phyloP scores from a whole-genome alignment of 1,140 invertebrate species.

The Zaprionus davidi region DNA sequence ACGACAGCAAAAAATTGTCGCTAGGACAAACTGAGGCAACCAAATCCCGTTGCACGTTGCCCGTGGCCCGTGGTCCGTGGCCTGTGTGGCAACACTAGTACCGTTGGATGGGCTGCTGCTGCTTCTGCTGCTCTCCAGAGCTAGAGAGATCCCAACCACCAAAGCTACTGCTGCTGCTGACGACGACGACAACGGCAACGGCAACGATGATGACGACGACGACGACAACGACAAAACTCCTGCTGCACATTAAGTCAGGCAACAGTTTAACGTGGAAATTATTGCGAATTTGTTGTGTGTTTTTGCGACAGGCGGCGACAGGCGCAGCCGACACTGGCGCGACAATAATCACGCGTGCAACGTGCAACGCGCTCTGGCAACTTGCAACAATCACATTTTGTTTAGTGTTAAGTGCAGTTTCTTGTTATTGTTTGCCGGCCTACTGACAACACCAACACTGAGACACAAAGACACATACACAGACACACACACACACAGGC shows the following conservation, averaged over 20 bases:
- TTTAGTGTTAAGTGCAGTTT: slow-evolving; percentile 45
- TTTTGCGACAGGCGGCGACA: slow-evolving; percentile 70
- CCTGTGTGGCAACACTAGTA: slow-evolving; percentile 1
- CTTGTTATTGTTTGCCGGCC: slow-evolving; percentile 38
- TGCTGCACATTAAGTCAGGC: slow-evolving; percentile 81
- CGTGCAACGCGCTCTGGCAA: background rate
- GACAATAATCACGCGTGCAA: slow-evolving; percentile 25
- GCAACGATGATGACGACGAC: slow-evolving; percentile 17
- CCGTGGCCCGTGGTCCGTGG: background rate
- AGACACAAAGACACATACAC: slow-evolving; percentile 13
- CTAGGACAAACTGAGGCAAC: slow-evolving; percentile 20
- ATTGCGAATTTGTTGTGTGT: slow-evolving; percentile 84
- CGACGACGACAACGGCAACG: slow-evolving; percentile 27
- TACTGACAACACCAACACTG: slow-evolving; percentile 19
- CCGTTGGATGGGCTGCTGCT: slow-evolving; percentile 25
- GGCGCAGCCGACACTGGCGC: slow-evolving; percentile 23
- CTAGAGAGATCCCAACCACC: slow-evolving; percentile 60
- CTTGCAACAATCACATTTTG: slow-evolving; percentile 33
- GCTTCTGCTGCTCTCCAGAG: slow-evolving; percentile 3
- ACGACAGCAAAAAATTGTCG: slow-evolving; percentile 4
- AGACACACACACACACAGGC: background rate
- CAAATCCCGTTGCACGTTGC: background rate
- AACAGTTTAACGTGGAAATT: slow-evolving; percentile 84
- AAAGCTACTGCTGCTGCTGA: slow-evolving; percentile 24
- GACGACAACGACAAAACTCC: slow-evolving; percentile 76